These are phyloP conservation scores for Carcinoscorpius rotundicauda DNA, from an alignment of 1,140 invertebrate species.

Conservation along the genomic window DNA sequence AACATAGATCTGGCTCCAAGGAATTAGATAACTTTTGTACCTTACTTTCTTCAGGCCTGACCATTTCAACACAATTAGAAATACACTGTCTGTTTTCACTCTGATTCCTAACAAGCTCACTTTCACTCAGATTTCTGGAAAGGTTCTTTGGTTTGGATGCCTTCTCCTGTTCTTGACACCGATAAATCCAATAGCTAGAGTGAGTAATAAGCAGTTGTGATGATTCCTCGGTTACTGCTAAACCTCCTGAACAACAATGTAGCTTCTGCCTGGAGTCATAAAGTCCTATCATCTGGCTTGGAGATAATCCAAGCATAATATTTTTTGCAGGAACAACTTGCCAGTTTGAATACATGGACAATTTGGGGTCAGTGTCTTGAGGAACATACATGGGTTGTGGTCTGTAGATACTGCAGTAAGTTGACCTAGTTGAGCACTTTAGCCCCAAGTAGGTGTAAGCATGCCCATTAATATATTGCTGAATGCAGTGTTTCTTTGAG, in stretches of 20 bases:
- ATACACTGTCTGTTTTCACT: no score
- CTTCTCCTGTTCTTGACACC: no score
- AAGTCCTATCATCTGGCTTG: slow-evolving; percentile 18
- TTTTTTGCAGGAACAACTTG: slow-evolving; percentile 38
- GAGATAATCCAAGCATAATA: slow-evolving; percentile 19
- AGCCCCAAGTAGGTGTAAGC: slow-evolving; percentile 83
- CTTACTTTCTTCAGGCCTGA: no score
- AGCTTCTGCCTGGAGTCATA: slow-evolving; percentile 19
- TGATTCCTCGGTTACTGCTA: no score
- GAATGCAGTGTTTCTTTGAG: slow-evolving; percentile 72
- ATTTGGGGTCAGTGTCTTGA: slow-evolving; percentile 57
- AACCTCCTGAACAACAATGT: neutral
- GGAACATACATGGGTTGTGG: slow-evolving; percentile 88
- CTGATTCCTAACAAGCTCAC: no score
- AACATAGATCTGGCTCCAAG: no score
- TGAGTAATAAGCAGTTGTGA: slow-evolving; percentile 7
- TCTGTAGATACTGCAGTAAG: slow-evolving; percentile 79
- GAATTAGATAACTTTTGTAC: no score
- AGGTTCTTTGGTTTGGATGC: no score
- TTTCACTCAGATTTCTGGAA: no score
- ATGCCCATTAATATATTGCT: slow-evolving; percentile 75
- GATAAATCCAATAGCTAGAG: slow-evolving; percentile 22
- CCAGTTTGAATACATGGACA: slow-evolving; percentile 99
- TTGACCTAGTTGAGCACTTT: slow-evolving; percentile 77
- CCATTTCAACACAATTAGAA: no score